These are phyloP conservation scores for Goniozus legneri DNA, from an alignment of 1,140 invertebrate genomes.

Conservation along the genomic window DNA sequence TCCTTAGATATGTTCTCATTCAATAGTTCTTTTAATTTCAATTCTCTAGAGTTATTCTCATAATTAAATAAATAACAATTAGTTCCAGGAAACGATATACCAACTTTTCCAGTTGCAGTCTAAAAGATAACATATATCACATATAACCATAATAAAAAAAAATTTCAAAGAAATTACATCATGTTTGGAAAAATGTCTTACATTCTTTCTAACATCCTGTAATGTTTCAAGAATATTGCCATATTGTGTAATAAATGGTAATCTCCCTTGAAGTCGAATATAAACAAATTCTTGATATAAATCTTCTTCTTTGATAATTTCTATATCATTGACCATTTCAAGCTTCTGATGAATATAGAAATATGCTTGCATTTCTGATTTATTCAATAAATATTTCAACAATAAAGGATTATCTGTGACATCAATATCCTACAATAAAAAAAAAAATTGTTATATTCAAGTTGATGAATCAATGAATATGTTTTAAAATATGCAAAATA, in stretches of 20 bases:
- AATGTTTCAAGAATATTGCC: slow-evolving; percentile 34
- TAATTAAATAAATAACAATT: slow-evolving; percentile 59
- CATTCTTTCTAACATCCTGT: slow-evolving; percentile 46
- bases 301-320: slow-evolving; percentile 60
- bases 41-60: slow-evolving; percentile 56
- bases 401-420: slow-evolving; percentile 74
- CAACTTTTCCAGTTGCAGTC: slow-evolving; percentile 64
- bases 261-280: slow-evolving; percentile 53
- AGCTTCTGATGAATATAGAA: slow-evolving; percentile 71
- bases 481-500: background rate
- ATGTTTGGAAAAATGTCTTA: slow-evolving; percentile 17
- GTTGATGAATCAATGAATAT: background rate
- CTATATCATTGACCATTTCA: slow-evolving; percentile 58
- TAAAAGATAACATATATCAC: slow-evolving; percentile 23
- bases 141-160: background rate
- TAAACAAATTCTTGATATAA: slow-evolving; percentile 67
- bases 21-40: slow-evolving; percentile 58
- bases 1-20: slow-evolving; percentile 47
- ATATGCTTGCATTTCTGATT: slow-evolving; percentile 59
- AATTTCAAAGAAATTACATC: background rate
- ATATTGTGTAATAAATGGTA: slow-evolving; percentile 39
- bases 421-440: slow-evolving; percentile 65
- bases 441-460: slow-evolving; percentile 3
- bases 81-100: slow-evolving; percentile 60
- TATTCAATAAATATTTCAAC: slow-evolving; percentile 58